Base-by-base conservation (phyloP, 2,888 invertebrate species). In the Notocelia uddmanniana region DNA sequence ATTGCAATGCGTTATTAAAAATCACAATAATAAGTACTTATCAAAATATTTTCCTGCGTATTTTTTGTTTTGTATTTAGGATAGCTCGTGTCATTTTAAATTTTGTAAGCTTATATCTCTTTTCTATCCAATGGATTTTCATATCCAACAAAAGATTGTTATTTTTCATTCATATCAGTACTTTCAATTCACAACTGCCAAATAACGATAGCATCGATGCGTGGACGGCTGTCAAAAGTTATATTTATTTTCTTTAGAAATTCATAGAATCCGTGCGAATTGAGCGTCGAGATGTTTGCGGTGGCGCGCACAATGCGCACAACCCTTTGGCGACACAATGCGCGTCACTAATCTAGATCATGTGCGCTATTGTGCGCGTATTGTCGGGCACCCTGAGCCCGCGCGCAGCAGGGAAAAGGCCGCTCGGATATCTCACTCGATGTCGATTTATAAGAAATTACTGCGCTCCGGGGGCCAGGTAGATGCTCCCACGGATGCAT, bases 211-310 rank as follows among this genome's bases (percentile, higher is more conserved):
- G 83, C 82, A 92, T 91, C 90, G 86, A 88, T 83, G 85, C 86
- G 81, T 83, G 83, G 85, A 86, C 84, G 88, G 89, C 90, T 93
- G 93, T 93, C 93, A 92, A 86, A 93, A 92, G 92, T 92, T 91
- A 91, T 93, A 92, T 93, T 93, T 93, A 93, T 93, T 92, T 92
- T 93, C 92, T 92, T 93, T 93, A 89, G 81, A 91, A 92, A 92
- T 93, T 90, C 91, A 92, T 89, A 90, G 92, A 92, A 93, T 87
- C 85, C 79, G 81, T 89, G 90, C 90, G 89, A 92, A 92, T 90
- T 86, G 82, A 84, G 84, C 81, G 88, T 89, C 86, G 88, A 90
- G 90, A 88, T 91, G 90, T 92, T 91, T 91, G 92, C 86, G 87
- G 87, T 81, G 78, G 74, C 76, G 85, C 79, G 78, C 77, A 89